A percentile compares a stretch with the other conserved stretches of the same genome.
These are phyloP conservation scores for Phaedon cochleariae DNA, from an alignment of 2,888 invertebrate genomes.

Conservation along the genomic window DNA sequence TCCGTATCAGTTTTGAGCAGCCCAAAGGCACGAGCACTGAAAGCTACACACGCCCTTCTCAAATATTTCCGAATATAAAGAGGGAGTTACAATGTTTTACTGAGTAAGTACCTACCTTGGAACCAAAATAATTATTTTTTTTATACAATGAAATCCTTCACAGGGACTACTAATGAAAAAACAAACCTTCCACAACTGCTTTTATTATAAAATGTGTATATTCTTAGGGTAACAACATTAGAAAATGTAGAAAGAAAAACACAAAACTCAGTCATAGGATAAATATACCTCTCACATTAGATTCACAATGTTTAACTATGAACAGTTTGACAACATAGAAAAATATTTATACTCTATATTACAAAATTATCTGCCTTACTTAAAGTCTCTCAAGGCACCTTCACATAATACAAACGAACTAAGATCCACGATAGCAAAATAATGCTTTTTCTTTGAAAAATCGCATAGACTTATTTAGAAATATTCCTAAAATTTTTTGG, in stretches of 20 bases:
- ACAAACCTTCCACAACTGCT: conserved; percentile 48
- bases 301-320: conserved; percentile 57
- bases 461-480: conserved; percentile 44
- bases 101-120: no score
- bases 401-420: conserved; percentile 57
- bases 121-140: no score
- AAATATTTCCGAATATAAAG: no score
- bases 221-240: conserved; percentile 55
- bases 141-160: no score
- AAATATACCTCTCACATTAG: conserved; percentile 59
- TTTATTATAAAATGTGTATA: conserved; percentile 56
- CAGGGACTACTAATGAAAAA: no score
- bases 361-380: conserved; percentile 76
- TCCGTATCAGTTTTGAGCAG: no score
- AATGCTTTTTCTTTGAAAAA: conserved; percentile 21
- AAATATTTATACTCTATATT: conserved; percentile 74
- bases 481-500: conserved; percentile 53
- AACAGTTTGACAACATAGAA: conserved; percentile 71
- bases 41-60: no score
- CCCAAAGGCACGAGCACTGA: no score
- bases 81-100: no score
- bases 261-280: conserved; percentile 57
- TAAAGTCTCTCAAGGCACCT: conserved; percentile 66
- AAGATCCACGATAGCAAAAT: conserved; percentile 51
- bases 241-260: conserved; percentile 52